Evolutionary conservation across 2,888 invertebrate species (phyloP).

Genomic region (Phaedon cochleariae): DNA sequence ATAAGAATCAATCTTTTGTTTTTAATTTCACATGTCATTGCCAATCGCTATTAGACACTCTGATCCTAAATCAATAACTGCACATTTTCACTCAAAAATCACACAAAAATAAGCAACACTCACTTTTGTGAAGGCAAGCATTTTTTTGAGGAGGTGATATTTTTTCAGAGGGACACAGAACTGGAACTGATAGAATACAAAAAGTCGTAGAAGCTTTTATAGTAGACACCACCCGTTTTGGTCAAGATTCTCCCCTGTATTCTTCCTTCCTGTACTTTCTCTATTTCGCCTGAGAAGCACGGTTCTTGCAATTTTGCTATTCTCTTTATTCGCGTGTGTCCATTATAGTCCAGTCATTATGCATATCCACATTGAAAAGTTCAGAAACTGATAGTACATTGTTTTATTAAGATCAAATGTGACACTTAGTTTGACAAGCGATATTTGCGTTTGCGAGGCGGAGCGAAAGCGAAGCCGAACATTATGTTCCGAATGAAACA

Average conservation of each 20-base stretch:
- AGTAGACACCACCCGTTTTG: constrained; percentile 17
- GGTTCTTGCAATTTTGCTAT: background rate
- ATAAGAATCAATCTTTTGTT: too few species aligned
- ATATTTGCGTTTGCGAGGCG: too few species aligned
- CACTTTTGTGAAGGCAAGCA: constrained; percentile 35
- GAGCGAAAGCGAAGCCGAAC: too few species aligned
- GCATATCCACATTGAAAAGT: too few species aligned
- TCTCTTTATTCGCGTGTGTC: background rate
- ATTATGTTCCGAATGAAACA: too few species aligned
- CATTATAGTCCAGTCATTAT: too few species aligned
- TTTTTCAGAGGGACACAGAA: constrained; percentile 22
- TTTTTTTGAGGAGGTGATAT: constrained; percentile 17
- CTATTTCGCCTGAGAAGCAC: constrained; percentile 10
- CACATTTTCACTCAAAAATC: background rate
- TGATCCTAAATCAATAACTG: too few species aligned
- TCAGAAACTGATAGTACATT: too few species aligned
- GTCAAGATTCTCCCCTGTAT: constrained; percentile 28
- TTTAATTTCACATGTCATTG: too few species aligned
- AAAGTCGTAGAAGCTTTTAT: constrained; percentile 33
- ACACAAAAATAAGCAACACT: constrained; percentile 24
- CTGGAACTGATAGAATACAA: constrained; percentile 33
- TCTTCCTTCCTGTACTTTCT: constrained; percentile 36
- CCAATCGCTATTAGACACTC: too few species aligned
- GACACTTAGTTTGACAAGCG: too few species aligned
- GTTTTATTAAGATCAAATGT: too few species aligned